Evolutionary conservation across 1,140 invertebrate species (phyloP), one percentile per base, ranked within the genome.

Genomic region (Achatina immaculata): DNA sequence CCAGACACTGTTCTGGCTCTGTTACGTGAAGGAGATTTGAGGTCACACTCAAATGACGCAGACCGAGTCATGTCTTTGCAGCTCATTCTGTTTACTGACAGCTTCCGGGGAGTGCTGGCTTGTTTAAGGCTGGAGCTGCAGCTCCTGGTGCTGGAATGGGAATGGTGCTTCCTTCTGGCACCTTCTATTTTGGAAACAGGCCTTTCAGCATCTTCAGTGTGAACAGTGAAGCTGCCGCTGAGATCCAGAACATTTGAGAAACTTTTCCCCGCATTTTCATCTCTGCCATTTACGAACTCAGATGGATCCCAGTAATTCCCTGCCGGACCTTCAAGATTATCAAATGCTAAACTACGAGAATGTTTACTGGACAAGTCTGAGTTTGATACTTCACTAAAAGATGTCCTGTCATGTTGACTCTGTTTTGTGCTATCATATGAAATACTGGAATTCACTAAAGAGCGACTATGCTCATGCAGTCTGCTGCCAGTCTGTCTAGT

Each of bases 41-140:
- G 45, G 65, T 89, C 87, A 80, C 81, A 83, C 68, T 89, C 89
- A 81, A 87, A 86, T 19, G 89, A 89, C 0, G 88, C 87, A 58
- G 87, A 88, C n/a, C 87, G 75, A 62, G 86, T 85, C 73, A 83
- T 77, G 11, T 88, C 87, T 66, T 81, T 86, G 9, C 86, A 89
- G 48, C 85, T 85, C 65, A 86, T 83, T 68, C 85, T 81, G 19
- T 68, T 83, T 14, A 87, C n/a, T 38, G 83, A 83, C 14, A 85
- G 68, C 80, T 85, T 87, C 31, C 78, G 76, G 48, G 48, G 71
- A 14, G 38, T 48, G 51, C 21, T 78, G 31, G 38, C 62, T 62
- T 82, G 81, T 48, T 62, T 36, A 51, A 58, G 43, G 3, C 68
- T 21, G 0, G 38, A 28, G 58, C 38, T 16, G 69, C 38, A 48